phyloP scores from a whole-genome alignment of 2,797 vertebrate species.

The Lithobates pipiens region DNA sequence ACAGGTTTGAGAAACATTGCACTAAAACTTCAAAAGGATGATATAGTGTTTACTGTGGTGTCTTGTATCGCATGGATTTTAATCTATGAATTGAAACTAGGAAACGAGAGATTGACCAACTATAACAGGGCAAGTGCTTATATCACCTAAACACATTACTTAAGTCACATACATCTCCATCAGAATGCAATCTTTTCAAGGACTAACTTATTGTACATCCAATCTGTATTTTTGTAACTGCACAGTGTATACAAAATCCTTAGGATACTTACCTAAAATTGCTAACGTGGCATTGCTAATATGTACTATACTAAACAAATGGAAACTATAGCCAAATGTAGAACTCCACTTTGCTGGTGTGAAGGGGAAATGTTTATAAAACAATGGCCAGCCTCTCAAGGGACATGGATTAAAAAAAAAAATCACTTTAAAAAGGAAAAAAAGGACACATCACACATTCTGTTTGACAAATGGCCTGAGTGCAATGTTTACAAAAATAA shows the following conservation, averaged over 20 bases:
- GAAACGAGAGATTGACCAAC: neutral
- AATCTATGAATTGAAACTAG: neutral
- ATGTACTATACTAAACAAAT: neutral
- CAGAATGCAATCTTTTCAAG: neutral
- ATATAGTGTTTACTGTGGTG: neutral
- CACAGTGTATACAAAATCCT: neutral
- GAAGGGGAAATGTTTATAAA: neutral
- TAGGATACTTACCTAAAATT: neutral
- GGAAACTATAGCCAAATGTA: neutral
- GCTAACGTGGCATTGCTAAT: neutral
- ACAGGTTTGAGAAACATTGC: no score
- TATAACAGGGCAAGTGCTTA: neutral
- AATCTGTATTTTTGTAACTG: neutral
- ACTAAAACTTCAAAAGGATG: neutral
- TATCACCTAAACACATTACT: neutral
- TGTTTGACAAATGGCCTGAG: conserved; percentile 62
- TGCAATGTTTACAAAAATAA: conserved; percentile 61
- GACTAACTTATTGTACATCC: neutral
- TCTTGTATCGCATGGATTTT: neutral
- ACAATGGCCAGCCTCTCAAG: neutral
- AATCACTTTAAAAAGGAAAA: neutral
- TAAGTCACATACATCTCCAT: neutral
- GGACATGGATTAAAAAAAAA: conserved; percentile 13
- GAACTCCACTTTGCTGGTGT: conserved; percentile 26
- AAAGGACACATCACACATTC: conserved; percentile 31